A percentile compares a stretch with the other conserved stretches of the same genome.
Conservation (phyloP, 2,113 vertebrate genomes). For the Cebus imitator region DNA sequence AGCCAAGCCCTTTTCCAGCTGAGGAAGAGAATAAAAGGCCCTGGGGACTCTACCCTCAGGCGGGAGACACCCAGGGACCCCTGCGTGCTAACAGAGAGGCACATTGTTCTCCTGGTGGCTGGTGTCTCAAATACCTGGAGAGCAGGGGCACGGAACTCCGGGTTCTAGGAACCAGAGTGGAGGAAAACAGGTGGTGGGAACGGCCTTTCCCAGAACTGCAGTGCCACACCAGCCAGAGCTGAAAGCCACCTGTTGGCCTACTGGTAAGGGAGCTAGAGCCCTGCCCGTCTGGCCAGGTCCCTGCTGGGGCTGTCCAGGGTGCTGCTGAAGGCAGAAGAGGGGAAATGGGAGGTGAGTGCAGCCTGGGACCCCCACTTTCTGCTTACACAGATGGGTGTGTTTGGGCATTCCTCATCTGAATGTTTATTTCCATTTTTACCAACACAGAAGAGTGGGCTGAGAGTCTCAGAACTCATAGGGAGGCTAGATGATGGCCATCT, state of each 20-base stretch:
- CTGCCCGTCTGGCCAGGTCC: neutral
- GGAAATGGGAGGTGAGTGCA: neutral
- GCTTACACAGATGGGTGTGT: accelerated
- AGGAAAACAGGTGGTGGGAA: neutral
- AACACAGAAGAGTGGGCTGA: accelerated
- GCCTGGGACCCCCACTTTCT: accelerated
- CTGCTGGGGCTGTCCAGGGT: accelerated
- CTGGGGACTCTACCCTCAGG: neutral
- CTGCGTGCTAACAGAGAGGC: accelerated
- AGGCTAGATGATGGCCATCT: neutral
- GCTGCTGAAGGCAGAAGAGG: accelerated
- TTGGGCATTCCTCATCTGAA: neutral
- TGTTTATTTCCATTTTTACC: accelerated
- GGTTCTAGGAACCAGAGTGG: neutral
- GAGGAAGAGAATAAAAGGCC: neutral
- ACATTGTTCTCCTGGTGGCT: neutral
- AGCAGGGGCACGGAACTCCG: neutral
- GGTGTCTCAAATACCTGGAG: neutral
- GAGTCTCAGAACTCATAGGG: accelerated
- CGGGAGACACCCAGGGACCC: neutral
- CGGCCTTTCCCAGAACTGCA: neutral
- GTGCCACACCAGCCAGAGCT: neutral
- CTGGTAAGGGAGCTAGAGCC: neutral
- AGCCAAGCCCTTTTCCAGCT: accelerated
- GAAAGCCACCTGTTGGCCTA: accelerated